Evolutionary conservation across 2,888 invertebrate species (phyloP), one percentile per base, ranked within the genome.

Genomic region (Lycocerus yunnanus): DNA sequence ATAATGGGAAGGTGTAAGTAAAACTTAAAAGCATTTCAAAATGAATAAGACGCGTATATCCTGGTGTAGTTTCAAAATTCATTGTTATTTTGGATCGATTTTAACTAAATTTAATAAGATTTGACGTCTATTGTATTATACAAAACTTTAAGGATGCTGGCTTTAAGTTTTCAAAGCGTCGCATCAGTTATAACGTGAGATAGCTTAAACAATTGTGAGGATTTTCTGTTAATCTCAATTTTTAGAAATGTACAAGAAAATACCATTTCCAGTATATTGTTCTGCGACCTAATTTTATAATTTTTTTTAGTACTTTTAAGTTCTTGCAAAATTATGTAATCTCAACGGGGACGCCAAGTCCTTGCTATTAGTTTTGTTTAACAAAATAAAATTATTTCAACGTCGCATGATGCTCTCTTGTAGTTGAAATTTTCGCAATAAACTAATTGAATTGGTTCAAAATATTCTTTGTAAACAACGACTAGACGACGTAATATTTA

Each of bases 81-180:
- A 67, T 74, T 71, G 71, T 74, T 68, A 74, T 70, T 71, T 68
- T 24, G 18, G 24, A 70, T 74, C 74, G 70, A 74, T 74, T 74
- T 74, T 18, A 71, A 66, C 58, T 71, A 74, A 70, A 70, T 74
- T 74, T 74, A 71, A 74, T 71, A 71, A 74, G 74, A 20, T 60
- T 58, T 68, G 70, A 74, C 66, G 61, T 60, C 71, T 21, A 43
- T 43, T 71, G 70, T 43, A 74, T 70, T 74, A 74, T 74, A 61
- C 61, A n/a, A 18, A 63, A 63, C 61, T 63, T 63, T 63, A 20
- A 63, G 60, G 60, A 63, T 63, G 61, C 20, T 18, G 61, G 61
- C 61, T 63, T 63, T 18, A 63, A 63, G 61, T 63, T 63, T 63
- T n/a, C 18, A 63, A 63, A 63, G 61, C 61, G 61, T 18, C 61